Evolutionary conservation across 1,140 invertebrate species (phyloP).

Genomic region (Eumeta japonica): DNA sequence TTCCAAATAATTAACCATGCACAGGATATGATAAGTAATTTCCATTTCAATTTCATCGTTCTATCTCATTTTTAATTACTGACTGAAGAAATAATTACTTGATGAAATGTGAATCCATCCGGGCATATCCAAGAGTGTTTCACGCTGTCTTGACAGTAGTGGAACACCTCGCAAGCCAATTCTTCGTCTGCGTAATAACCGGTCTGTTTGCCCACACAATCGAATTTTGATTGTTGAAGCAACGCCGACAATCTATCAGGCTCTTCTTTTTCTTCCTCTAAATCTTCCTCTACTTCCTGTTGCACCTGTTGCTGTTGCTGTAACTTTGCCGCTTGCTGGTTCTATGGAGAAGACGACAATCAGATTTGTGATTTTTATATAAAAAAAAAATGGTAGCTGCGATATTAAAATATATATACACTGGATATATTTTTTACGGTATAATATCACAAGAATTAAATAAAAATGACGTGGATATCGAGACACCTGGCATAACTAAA

Average conservation of each 20-base stretch:
- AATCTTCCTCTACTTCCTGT: conserved; percentile 55
- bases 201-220: conserved; percentile 75
- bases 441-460: too few relatives aligned
- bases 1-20: too few relatives aligned
- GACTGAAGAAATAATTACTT: too few relatives aligned
- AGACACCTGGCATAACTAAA: too few relatives aligned
- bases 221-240: conserved; percentile 80
- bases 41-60: too few relatives aligned
- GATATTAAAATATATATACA: too few relatives aligned
- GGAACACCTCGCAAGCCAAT: conserved; percentile 88
- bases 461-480: too few relatives aligned
- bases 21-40: too few relatives aligned
- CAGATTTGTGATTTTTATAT: conserved; percentile 4
- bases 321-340: too few relatives aligned
- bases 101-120: conserved; percentile 88
- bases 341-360: too few relatives aligned
- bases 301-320: conserved; percentile 25
- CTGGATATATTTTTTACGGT: too few relatives aligned
- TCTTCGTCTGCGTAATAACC: conserved; percentile 91
- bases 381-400: conserved; percentile 11
- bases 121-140: conserved; percentile 93
- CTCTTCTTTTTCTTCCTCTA: conserved; percentile 76
- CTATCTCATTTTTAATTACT: too few relatives aligned
- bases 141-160: conserved; percentile 88
- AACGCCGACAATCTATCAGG: conserved; percentile 79